Percentiles rank a stretch among this genome's conserved stretches.
Evolutionary conservation across 2,888 invertebrate species (phyloP).

Genomic region (Ornithoptera priamus): DNA sequence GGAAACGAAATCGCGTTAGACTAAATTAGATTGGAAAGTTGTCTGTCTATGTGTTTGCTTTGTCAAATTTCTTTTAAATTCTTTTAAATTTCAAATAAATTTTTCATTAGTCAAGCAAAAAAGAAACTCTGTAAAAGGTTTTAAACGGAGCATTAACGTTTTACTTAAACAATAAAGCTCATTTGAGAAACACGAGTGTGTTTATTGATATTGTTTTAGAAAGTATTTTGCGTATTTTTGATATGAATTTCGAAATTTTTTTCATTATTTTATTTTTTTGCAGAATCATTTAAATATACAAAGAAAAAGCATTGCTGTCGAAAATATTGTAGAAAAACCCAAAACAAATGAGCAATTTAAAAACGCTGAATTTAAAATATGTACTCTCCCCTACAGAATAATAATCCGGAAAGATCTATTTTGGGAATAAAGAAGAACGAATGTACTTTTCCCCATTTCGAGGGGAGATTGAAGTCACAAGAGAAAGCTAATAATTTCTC

Average conservation of each 20-base stretch:
- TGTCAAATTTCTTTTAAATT: background rate
- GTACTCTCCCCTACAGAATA: slow-evolving; percentile 54
- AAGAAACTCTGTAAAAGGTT: background rate
- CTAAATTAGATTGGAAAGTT: background rate
- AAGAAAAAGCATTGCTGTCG: background rate
- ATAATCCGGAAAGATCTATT: slow-evolving; percentile 67
- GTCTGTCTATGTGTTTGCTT: background rate
- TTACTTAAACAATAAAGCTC: background rate
- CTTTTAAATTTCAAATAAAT: background rate
- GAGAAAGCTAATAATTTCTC: slow-evolving; percentile 34
- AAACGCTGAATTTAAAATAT: slow-evolving; percentile 49
- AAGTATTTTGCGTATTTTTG: background rate
- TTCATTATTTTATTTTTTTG: background rate
- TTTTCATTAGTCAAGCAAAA: background rate
- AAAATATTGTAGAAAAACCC: background rate
- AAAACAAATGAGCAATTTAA: slow-evolving; percentile 15
- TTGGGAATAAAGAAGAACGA: slow-evolving; percentile 53
- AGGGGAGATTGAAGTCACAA: slow-evolving; percentile 49
- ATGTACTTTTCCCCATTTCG: slow-evolving; percentile 47
- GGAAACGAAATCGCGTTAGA: too few relatives aligned
- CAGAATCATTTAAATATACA: background rate
- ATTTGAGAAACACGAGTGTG: background rate
- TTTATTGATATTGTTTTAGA: background rate
- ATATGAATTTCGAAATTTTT: background rate
- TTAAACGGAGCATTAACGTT: background rate